These are phyloP conservation scores for Sisyra nigra DNA, from an alignment of 2,888 invertebrate species.

Conservation along the genomic window DNA sequence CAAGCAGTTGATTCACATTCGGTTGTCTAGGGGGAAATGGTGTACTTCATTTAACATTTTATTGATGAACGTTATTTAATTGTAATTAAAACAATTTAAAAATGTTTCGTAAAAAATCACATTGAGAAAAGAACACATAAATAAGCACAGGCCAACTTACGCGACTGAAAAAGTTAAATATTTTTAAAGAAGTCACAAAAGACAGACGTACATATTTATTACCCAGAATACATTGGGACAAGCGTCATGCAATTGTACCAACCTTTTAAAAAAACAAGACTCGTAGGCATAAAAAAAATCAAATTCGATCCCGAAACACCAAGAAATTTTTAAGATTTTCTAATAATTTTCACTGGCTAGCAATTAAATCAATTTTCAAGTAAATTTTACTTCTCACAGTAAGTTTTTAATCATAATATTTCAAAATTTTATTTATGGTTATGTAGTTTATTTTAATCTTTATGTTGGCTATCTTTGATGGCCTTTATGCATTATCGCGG, in stretches of 20 bases:
- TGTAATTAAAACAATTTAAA: neutral
- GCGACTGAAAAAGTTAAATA: conserved; percentile 3
- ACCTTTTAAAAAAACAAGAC: neutral
- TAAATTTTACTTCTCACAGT: too few species aligned
- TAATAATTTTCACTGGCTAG: neutral
- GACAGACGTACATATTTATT: conserved; percentile 9
- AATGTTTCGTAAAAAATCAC: conserved; percentile 3
- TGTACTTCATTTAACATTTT: too few species aligned
- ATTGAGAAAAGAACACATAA: conserved; percentile 1
- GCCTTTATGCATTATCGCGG: too few species aligned
- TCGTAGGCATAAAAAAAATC: neutral
- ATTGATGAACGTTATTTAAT: too few species aligned
- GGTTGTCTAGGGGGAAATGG: too few species aligned
- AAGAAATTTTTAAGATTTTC: neutral
- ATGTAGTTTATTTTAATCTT: too few species aligned
- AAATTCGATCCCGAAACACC: too few species aligned
- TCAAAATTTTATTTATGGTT: too few species aligned
- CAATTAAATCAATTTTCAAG: neutral
- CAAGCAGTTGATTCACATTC: too few species aligned
- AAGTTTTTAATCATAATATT: too few species aligned
- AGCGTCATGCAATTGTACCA: conserved; percentile 7
- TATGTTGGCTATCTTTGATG: too few species aligned
- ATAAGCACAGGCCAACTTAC: conserved; percentile 4
- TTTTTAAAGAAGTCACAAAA: conserved; percentile 6
- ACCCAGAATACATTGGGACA: conserved; percentile 4